Evolutionary conservation across 2,113 vertebrate species (phyloP).

Genomic region (Chionodraco myersi): DNA sequence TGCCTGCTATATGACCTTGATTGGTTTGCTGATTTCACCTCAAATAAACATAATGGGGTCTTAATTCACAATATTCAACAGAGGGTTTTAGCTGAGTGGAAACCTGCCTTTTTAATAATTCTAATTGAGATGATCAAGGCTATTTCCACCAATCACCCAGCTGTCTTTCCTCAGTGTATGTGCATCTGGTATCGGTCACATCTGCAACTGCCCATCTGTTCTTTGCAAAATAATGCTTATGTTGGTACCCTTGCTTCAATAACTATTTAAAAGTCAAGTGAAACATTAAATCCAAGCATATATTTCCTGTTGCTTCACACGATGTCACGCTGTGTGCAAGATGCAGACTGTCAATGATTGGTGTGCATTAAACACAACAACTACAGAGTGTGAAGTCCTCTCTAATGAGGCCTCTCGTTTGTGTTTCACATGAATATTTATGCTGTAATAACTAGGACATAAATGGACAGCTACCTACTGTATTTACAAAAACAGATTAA

Average conservation of each 20-base stretch:
- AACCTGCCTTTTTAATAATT: not conserved
- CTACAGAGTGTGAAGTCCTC: conserved; percentile 3
- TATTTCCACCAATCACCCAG: not conserved
- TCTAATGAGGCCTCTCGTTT: conserved; percentile 58
- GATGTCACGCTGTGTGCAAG: not conserved
- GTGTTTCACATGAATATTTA: conserved; percentile 31
- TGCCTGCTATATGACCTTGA: conserved; percentile 31
- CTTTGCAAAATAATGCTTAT: not conserved
- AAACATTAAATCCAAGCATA: not conserved
- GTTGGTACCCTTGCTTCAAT: not conserved
- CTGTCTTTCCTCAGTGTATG: not conserved
- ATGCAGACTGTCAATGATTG: not conserved
- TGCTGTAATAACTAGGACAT: conserved; percentile 17
- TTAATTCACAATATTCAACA: not conserved
- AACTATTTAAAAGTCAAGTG: not conserved
- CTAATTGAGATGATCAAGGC: not conserved
- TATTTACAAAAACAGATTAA: conserved; percentile 26
- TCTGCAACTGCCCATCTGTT: not conserved
- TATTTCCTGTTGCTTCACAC: conserved; percentile 16
- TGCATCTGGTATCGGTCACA: not conserved
- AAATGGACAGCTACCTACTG: conserved; percentile 20
- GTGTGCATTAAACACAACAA: conserved; percentile 29
- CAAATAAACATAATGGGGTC: not conserved
- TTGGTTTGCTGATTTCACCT: conserved; percentile 8
- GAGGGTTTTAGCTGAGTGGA: not conserved